These are phyloP conservation scores for Molorchus minor DNA, from an alignment of 2,888 invertebrate species.

Conservation along the genomic window DNA sequence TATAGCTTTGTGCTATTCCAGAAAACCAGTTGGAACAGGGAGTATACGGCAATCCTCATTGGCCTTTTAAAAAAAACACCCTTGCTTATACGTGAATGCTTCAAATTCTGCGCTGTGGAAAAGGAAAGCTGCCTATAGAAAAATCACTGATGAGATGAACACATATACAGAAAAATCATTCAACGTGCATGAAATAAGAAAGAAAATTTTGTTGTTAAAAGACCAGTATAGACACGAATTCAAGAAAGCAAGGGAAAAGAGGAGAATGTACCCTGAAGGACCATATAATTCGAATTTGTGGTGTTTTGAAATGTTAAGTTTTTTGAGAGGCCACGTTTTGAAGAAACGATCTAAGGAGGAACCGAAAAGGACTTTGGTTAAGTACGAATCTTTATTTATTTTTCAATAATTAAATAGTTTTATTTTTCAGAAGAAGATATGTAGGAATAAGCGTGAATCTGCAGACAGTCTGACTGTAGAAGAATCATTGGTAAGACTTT, in stretches of 20 bases:
- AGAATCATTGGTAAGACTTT: no score
- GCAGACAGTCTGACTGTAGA: no score
- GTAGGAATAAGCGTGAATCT: no score
- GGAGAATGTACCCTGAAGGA: constrained; percentile 24
- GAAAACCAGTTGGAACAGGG: constrained; percentile 42
- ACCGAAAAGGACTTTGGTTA: no score
- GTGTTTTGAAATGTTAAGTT: constrained; percentile 45
- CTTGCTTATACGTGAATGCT: constrained; percentile 37
- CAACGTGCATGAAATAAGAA: constrained; percentile 36
- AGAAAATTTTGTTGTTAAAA: constrained; percentile 42
- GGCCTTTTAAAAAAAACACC: constrained; percentile 44
- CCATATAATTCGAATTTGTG: constrained; percentile 38
- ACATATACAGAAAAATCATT: constrained; percentile 37
- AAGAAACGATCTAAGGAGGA: no score
- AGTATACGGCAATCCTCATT: constrained; percentile 44
- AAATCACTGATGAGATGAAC: constrained; percentile 36
- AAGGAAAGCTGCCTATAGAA: constrained; percentile 34
- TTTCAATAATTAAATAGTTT: no score
- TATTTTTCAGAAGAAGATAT: no score
- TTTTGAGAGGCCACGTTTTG: constrained; percentile 35
- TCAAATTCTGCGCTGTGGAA: constrained; percentile 11
- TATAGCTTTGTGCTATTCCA: background rate
- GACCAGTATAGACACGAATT: constrained; percentile 44
- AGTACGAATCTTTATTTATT: no score
- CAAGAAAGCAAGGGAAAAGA: constrained; percentile 20